phyloP scores from a whole-genome alignment of 2,888 invertebrate species.

The Cephus pulcher region DNA sequence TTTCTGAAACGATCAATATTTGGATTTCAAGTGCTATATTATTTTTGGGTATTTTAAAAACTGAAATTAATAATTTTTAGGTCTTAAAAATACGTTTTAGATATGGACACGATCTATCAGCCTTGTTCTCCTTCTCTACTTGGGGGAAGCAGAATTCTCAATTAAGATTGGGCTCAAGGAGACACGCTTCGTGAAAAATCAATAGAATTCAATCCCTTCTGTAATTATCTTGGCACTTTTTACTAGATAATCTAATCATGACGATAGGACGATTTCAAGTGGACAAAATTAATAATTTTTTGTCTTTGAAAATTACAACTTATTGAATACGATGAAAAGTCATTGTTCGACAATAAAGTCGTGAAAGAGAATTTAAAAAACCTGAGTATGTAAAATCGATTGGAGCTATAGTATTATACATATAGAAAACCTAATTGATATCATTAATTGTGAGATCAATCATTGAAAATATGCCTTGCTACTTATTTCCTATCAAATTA shows the following conservation, averaged over 20 bases:
- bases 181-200: neutral
- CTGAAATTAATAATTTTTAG: neutral
- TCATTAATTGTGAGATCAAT: too few relatives aligned
- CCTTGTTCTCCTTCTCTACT: neutral
- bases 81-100: neutral
- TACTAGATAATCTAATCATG: neutral
- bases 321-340: neutral
- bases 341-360: too few relatives aligned
- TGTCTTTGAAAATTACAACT: neutral
- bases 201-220: neutral
- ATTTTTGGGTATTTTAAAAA: neutral
- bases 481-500: too few relatives aligned
- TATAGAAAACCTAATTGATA: neutral
- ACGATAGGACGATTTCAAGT: neutral
- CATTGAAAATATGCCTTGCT: too few relatives aligned
- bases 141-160: neutral
- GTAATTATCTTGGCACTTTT: neutral
- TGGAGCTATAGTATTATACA: neutral
- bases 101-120: neutral
- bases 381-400: neutral
- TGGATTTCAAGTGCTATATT: neutral
- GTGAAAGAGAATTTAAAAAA: neutral
- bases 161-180: neutral
- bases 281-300: slow-evolving; percentile 14
- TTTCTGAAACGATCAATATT: neutral